Conservation (phyloP, 2,888 invertebrate genomes). For the Drosophila nigricruria region DNA sequence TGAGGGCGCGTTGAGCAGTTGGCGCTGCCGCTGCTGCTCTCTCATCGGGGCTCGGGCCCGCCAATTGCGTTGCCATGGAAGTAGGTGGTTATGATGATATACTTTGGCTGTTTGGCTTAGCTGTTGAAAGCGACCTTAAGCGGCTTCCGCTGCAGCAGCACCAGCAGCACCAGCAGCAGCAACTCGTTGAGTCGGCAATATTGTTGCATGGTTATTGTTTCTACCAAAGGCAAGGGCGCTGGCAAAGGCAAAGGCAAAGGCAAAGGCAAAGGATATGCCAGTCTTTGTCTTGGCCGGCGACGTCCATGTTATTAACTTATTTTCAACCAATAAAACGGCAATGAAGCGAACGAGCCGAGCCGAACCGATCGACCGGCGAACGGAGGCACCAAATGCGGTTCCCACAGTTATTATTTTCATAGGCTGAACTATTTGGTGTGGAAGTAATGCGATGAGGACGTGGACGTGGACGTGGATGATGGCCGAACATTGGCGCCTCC, state of each 20-base stretch:
- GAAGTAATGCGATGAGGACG: slow-evolving; percentile 67
- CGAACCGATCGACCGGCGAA: slow-evolving; percentile 35
- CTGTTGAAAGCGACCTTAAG: slow-evolving; percentile 72
- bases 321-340: slow-evolving; percentile 83
- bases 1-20: slow-evolving; percentile 50
- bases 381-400: slow-evolving; percentile 63
- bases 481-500: slow-evolving; percentile 71
- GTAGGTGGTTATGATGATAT: slow-evolving; percentile 84
- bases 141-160: slow-evolving; percentile 67
- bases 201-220: slow-evolving; percentile 76
- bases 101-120: slow-evolving; percentile 72
- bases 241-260: neutral
- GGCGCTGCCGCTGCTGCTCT: slow-evolving; percentile 58
- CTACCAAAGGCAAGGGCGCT: slow-evolving; percentile 11
- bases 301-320: slow-evolving; percentile 84
- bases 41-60: slow-evolving; percentile 57
- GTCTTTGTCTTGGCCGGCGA: slow-evolving; percentile 49
- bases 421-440: slow-evolving; percentile 72
- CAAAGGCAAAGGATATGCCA: slow-evolving; percentile 49
- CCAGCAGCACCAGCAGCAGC: slow-evolving; percentile 42
- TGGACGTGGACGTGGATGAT: slow-evolving; percentile 23
- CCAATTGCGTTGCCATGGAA: slow-evolving; percentile 56
- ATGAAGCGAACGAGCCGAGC: slow-evolving; percentile 66
- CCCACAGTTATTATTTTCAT: slow-evolving; percentile 84
- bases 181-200: slow-evolving; percentile 61